phyloP scores from a whole-genome alignment of 2,797 vertebrate genomes.

The Sitta carolinensis region DNA sequence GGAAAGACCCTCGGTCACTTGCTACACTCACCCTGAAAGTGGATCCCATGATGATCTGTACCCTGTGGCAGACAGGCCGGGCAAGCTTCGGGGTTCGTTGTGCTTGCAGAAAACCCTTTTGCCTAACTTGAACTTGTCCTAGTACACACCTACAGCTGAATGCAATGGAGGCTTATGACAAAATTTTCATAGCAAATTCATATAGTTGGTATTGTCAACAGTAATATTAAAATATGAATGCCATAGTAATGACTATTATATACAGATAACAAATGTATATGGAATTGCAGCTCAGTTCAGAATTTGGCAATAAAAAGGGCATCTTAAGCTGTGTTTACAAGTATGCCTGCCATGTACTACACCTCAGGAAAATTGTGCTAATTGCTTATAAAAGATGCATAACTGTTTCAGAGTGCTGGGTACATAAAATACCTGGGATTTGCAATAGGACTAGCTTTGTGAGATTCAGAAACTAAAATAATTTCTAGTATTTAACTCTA shows the following conservation, averaged over 20 bases:
- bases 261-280: background rate
- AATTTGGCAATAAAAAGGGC: constrained; percentile 38
- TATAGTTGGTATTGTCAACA: background rate
- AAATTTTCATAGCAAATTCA: background rate
- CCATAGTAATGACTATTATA: background rate
- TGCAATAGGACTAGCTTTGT: background rate
- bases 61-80: accelerated
- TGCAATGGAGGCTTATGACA: background rate
- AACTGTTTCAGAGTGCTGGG: constrained; percentile 54
- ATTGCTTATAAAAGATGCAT: constrained; percentile 35
- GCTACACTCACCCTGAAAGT: background rate
- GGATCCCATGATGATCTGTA: background rate
- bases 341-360: constrained; percentile 38
- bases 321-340: constrained; percentile 61
- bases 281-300: constrained; percentile 50
- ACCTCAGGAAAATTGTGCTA: constrained; percentile 42
- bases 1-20: background rate
- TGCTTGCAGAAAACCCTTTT: background rate
- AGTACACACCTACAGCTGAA: background rate
- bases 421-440: background rate
- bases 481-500: background rate
- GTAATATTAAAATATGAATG: background rate
- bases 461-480: constrained; percentile 2
- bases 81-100: background rate
- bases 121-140: background rate